Evolutionary conservation across 2,888 invertebrate species (phyloP).

Genomic region (Crocallis elinguaria): DNA sequence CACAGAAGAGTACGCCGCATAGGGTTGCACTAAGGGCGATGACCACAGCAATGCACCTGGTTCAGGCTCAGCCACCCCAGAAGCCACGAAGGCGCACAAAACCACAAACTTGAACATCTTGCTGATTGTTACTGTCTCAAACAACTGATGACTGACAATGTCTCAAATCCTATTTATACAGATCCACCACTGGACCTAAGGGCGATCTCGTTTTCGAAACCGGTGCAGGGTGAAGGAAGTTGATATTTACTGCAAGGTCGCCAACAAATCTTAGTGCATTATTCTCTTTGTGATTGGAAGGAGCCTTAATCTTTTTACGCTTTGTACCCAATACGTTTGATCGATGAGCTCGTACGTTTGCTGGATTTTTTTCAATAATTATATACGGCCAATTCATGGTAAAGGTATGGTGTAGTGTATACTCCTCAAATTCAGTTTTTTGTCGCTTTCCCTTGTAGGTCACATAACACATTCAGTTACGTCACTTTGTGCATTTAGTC

Average conservation of each 20-base stretch:
- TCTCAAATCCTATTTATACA: conserved; percentile 60
- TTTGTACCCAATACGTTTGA: too few relatives aligned
- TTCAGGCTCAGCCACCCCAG: conserved; percentile 73
- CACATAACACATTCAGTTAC: too few relatives aligned
- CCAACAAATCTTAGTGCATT: conserved; percentile 55
- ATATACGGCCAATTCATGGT: too few relatives aligned
- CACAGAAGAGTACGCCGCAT: conserved; percentile 47
- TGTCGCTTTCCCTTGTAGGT: too few relatives aligned
- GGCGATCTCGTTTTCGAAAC: conserved; percentile 63
- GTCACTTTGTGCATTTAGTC: too few relatives aligned
- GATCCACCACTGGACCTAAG: conserved; percentile 55
- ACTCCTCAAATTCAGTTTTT: too few relatives aligned
- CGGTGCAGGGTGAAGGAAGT: conserved; percentile 68
- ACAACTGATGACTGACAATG: conserved; percentile 59
- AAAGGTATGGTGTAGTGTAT: too few relatives aligned
- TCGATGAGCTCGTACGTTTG: too few relatives aligned
- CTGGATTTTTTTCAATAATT: too few relatives aligned
- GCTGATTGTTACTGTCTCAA: conserved; percentile 58
- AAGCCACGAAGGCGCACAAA: conserved; percentile 84
- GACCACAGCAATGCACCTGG: conserved; percentile 26
- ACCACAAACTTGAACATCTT: conserved; percentile 79
- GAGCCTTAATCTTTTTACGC: too few relatives aligned
- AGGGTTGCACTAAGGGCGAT: conserved; percentile 18
- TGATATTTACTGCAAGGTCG: conserved; percentile 64
- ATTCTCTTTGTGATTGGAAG: conserved; percentile 37